Base-by-base conservation (phyloP, 2,113 vertebrate genomes). In the Eurypyga helias region DNA sequence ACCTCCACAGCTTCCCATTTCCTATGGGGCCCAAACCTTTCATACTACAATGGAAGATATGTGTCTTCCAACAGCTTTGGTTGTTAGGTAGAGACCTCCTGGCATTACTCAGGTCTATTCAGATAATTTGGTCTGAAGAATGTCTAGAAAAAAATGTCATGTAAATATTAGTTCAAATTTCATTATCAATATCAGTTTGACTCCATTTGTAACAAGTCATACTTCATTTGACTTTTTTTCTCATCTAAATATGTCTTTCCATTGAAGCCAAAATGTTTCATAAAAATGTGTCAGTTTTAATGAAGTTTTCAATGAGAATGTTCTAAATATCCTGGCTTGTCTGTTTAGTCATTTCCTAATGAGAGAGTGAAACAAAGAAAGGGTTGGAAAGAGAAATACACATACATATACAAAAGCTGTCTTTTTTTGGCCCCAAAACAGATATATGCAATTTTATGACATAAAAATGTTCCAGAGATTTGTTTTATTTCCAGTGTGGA, bases 231-330 rank as follows among this genome's bases (percentile, higher is more conserved):
- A 91, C 41, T 48, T 58, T 87, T 93, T 87, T 88, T 92, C 34
- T 82, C 60, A 48, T 95, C 83, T 96, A 96, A 97, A 97, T 93
- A 89, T 89, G 66, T 93, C 64, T 89, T 93, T 83, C 72, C 33
- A n/a, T 38, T 90, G 72, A 96, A 96, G 76, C 76, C 94, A 96
- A 88, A 96, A 92, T 90, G 61, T 89, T 93, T 90, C 77, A 75
- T 65, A 65, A 89, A 96, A 91, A 89, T 79, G 72, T 96, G 83
- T 95, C 87, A 75, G 26, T 95, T 95, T 94, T 94, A 96, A 94
- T 84, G 61, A 93, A 78, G 69, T 94, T 96, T 97, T 87, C 89
- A 91, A 84, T 84, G 48, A 26, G 48, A 92, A 84, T 84, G 72
- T 94, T 94, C 82, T 95, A 84, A 97, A 85, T 87, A 91, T 94